Conservation (phyloP, 2,797 vertebrate genomes). For the Clarias platycephalus region DNA sequence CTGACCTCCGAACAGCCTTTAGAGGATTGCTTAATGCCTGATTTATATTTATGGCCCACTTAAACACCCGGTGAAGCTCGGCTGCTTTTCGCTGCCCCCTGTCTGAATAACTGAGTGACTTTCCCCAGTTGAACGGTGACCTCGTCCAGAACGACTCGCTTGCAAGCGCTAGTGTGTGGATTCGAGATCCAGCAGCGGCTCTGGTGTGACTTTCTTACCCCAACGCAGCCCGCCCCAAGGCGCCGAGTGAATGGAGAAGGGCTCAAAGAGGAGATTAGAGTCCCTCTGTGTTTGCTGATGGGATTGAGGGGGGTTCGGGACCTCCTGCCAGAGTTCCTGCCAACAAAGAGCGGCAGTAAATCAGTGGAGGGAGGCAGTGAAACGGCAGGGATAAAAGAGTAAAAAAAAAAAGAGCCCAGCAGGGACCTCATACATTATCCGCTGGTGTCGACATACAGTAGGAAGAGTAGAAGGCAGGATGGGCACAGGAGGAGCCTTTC, state of each 20-base stretch:
- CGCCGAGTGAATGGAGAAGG: slow-evolving; percentile 63
- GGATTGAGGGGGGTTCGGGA: slow-evolving; percentile 70
- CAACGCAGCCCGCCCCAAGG: slow-evolving; percentile 7
- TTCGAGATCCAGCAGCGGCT: slow-evolving; percentile 19
- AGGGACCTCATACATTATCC: slow-evolving; percentile 58
- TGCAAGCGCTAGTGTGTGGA: background rate
- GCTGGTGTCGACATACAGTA: slow-evolving; percentile 55
- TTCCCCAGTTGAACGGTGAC: slow-evolving; percentile 41
- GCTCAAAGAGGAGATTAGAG: slow-evolving; percentile 76
- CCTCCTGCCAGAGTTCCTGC: slow-evolving; percentile 66
- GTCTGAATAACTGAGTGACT: slow-evolving; percentile 56
- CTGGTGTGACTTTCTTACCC: slow-evolving; percentile 32
- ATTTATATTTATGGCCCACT: slow-evolving; percentile 60
- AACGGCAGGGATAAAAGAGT: slow-evolving; percentile 43
- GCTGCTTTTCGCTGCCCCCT: slow-evolving; percentile 41
- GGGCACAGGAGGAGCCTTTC: slow-evolving; percentile 51
- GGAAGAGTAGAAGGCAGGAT: slow-evolving; percentile 37
- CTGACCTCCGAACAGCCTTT: slow-evolving; percentile 53
- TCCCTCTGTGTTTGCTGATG: slow-evolving; percentile 78
- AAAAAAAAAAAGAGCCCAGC: slow-evolving; percentile 44
- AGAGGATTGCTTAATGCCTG: slow-evolving; percentile 54
- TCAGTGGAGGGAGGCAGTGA: slow-evolving; percentile 56
- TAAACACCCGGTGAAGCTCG: slow-evolving; percentile 53
- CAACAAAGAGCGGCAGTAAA: slow-evolving; percentile 56
- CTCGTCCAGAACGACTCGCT: slow-evolving; percentile 18